Conservation (phyloP, 2,797 vertebrate species). For the Toxotes lorentzi region DNA sequence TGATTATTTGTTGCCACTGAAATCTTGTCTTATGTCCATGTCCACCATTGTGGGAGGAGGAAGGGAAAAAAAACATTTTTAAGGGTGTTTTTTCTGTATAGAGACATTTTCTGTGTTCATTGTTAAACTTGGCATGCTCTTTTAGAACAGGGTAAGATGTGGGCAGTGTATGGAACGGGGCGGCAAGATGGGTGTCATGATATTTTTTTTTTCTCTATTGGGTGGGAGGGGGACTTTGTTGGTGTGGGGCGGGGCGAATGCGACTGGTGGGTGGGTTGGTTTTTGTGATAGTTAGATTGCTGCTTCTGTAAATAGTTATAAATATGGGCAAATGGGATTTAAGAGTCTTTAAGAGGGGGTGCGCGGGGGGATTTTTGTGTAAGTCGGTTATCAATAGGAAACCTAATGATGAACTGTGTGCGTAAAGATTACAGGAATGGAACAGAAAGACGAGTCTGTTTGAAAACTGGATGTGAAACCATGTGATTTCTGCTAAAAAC, state of each 20-base stretch:
- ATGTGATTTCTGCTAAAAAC: slow-evolving; percentile 84
- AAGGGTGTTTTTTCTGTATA: slow-evolving; percentile 84
- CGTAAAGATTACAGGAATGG: slow-evolving; percentile 59
- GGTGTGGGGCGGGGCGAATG: slow-evolving; percentile 51
- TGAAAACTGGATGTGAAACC: slow-evolving; percentile 81
- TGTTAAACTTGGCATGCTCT: slow-evolving; percentile 89
- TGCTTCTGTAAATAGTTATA: slow-evolving; percentile 88
- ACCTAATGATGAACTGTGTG: slow-evolving; percentile 66
- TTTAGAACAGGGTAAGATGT: slow-evolving; percentile 85
- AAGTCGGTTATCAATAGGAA: slow-evolving; percentile 71
- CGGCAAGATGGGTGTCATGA: slow-evolving; percentile 65
- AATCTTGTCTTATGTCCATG: slow-evolving; percentile 80
- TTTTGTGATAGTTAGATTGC: slow-evolving; percentile 84
- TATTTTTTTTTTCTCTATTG: slow-evolving; percentile 69
- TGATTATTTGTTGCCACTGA: slow-evolving; percentile 77
- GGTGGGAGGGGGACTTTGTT: slow-evolving; percentile 68
- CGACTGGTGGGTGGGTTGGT: slow-evolving; percentile 65
- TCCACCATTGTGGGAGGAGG: slow-evolving; percentile 73
- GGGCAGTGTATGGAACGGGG: slow-evolving; percentile 74
- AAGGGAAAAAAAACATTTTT: slow-evolving; percentile 73
- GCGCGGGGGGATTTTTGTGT: slow-evolving; percentile 64
- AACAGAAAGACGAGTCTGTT: slow-evolving; percentile 69
- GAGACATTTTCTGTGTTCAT: slow-evolving; percentile 87
- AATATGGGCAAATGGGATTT: slow-evolving; percentile 80
- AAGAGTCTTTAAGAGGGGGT: slow-evolving; percentile 66